A percentile compares a stretch with the other conserved stretches of the same genome.
Conservation (phyloP, 2,113 vertebrate species). For the Columba livia region DNA sequence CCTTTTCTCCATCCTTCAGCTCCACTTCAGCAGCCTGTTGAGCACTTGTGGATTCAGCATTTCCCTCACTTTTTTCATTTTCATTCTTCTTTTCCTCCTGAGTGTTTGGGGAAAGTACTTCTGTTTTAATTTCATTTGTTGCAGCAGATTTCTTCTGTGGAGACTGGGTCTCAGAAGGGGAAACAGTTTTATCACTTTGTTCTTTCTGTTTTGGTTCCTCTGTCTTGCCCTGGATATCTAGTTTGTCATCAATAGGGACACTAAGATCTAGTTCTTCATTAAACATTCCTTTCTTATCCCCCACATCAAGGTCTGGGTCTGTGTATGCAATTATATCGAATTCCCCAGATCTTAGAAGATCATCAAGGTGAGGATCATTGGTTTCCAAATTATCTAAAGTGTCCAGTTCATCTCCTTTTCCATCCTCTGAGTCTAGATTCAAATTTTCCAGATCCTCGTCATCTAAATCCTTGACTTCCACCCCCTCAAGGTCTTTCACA, state of each 20-base stretch:
- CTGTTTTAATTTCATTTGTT: conserved; percentile 74
- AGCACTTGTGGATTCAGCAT: conserved; percentile 29
- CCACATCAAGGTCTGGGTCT: conserved; percentile 92
- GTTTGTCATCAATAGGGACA: conserved; percentile 86
- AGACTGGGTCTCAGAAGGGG: conserved; percentile 45
- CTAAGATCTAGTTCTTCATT: conserved; percentile 91
- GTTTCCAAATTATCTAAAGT: conserved; percentile 86
- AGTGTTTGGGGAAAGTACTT: conserved; percentile 69
- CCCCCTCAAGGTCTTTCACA: conserved; percentile 85
- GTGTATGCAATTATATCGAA: conserved; percentile 98
- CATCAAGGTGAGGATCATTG: conserved; percentile 92
- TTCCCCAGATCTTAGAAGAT: conserved; percentile 91
- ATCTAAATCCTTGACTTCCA: conserved; percentile 95
- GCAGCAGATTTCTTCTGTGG: conserved; percentile 66
- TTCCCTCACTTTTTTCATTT: conserved; percentile 57
- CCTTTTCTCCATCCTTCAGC: conserved; percentile 63
- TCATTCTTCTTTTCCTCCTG: conserved; percentile 75
- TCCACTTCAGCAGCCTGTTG: conserved; percentile 77
- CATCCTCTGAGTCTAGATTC: conserved; percentile 93
- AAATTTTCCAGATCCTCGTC: conserved; percentile 94
- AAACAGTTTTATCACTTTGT: conserved; percentile 55
- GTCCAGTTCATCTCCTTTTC: conserved; percentile 93
- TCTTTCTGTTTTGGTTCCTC: conserved; percentile 69
- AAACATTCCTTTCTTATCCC: conserved; percentile 97
- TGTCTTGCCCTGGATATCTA: conserved; percentile 70